Evolutionary conservation across 1,140 invertebrate genomes (phyloP), one percentile per base, ranked within the genome.

Genomic region (Platyscapa corneri): DNA sequence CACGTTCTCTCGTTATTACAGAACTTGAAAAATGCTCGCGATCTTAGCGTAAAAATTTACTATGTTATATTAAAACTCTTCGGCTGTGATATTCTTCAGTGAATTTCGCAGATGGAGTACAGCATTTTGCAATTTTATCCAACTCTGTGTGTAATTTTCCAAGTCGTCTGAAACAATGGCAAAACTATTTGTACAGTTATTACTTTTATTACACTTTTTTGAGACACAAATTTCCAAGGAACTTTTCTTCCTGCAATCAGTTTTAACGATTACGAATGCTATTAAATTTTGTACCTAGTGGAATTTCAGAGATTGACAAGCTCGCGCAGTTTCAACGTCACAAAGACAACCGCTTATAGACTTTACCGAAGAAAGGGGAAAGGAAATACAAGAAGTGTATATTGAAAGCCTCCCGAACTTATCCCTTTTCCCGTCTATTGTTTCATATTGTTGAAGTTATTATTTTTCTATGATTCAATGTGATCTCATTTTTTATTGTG

Each of bases 401-500:
- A 49, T n/a, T 20, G 30, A 70, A 76, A 46, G 32, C 42, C 18
- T 46, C 14, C 1, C 7, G 3, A n/a, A 74, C 23, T 42, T n/a
- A 27, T 2, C 7, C 12, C 37, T 3, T 74, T n/a, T 74, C 42
- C 16, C 32, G 37, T 74, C 37, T 42, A 74, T 42, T 74, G 5
- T 74, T 74, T 37, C 39, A 74, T 74, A 42, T 72, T 79, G 32
- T 85, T 87, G n/a, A 80, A 86, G 42, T 75, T 84, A 82, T 84
- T 87, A 84, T 81, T 87, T 78, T 78, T 84, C 16, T 74, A 85
- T 78, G 49, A 81, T 80, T 75, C 56, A 60, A 80, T 83, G 76
- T 86, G 86, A 87, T 87, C 86, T 87, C 86, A 85, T 83, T 80
- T 75, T 80, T 79, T 65, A 72, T 82, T 64, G 64, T 67, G 80